Evolutionary conservation across 2,797 vertebrate genomes (phyloP).

Genomic region (Oreonectes daqikongensis): DNA sequence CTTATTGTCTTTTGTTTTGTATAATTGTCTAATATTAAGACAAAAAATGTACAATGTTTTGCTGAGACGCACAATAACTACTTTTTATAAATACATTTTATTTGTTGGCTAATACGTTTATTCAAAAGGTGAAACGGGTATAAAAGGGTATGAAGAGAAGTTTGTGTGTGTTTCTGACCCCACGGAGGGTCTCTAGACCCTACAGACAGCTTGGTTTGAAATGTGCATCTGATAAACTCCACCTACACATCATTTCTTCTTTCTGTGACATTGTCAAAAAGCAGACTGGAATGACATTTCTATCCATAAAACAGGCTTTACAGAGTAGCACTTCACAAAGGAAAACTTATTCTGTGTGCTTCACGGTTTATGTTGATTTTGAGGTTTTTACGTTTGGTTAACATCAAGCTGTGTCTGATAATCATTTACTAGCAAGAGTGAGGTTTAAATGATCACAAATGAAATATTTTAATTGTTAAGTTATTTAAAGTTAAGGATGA

Average conservation of each 20-base stretch:
- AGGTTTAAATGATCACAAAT: too few relatives aligned
- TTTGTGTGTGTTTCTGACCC: neutral
- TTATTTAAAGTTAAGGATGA: too few relatives aligned
- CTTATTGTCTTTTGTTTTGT: too few relatives aligned
- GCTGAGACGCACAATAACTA: neutral
- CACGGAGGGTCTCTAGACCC: neutral
- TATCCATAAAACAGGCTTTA: slow-evolving; percentile 11
- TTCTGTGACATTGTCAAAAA: slow-evolving; percentile 24
- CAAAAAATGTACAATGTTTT: neutral
- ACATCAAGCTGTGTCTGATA: neutral
- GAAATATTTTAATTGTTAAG: too few relatives aligned
- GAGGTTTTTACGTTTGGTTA: neutral
- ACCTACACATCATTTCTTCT: slow-evolving; percentile 1
- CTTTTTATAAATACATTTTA: too few relatives aligned
- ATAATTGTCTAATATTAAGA: too few relatives aligned
- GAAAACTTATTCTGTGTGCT: slow-evolving; percentile 1
- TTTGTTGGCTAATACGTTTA: too few relatives aligned
- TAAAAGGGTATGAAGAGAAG: neutral
- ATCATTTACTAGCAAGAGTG: too few relatives aligned
- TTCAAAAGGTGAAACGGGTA: neutral
- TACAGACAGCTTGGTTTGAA: slow-evolving; percentile 12
- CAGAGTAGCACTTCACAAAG: neutral
- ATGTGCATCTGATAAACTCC: neutral
- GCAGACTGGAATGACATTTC: slow-evolving; percentile 27
- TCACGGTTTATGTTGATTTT: slow-evolving; percentile 11